A percentile compares a stretch with the other conserved stretches of the same genome.
Conservation (phyloP, 1,140 invertebrate genomes). For the Lasaia peninsularis region DNA sequence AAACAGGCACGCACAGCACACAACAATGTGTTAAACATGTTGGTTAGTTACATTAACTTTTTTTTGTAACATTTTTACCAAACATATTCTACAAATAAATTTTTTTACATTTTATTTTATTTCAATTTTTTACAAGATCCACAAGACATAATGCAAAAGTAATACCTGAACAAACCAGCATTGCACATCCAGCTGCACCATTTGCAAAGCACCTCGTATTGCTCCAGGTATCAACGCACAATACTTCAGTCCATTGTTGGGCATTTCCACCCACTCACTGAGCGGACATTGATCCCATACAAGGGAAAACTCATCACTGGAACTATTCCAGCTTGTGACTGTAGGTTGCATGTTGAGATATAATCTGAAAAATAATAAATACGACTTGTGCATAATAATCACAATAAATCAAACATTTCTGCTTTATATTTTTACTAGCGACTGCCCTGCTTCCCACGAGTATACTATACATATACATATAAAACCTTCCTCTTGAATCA, state of each 20-base stretch:
- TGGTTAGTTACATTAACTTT: too few relatives aligned
- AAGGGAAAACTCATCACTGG: slow-evolving; percentile 97
- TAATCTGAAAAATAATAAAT: slow-evolving; percentile 83
- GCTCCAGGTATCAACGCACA: slow-evolving; percentile 96
- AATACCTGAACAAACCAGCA: slow-evolving; percentile 86
- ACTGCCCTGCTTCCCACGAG: too few relatives aligned
- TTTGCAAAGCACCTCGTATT: slow-evolving; percentile 96
- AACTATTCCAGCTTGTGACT: slow-evolving; percentile 94
- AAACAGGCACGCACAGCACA: too few relatives aligned
- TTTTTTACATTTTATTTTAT: too few relatives aligned
- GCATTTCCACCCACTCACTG: slow-evolving; percentile 99
- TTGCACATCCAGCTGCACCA: slow-evolving; percentile 92
- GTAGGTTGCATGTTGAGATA: slow-evolving; percentile 94
- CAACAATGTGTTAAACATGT: too few relatives aligned
- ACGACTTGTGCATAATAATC: neutral
- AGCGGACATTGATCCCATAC: slow-evolving; percentile 96
- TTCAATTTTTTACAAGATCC: slow-evolving; percentile 5
- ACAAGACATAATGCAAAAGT: neutral
- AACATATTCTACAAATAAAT: too few relatives aligned
- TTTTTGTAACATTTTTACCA: too few relatives aligned
- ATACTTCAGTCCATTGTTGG: slow-evolving; percentile 95
- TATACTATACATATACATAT: too few relatives aligned
- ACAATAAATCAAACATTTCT: too few relatives aligned
- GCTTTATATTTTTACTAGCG: too few relatives aligned
- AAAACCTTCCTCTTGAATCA: too few relatives aligned